phyloP scores from a whole-genome alignment of 2,113 vertebrate species.

The Melospiza melodia region DNA sequence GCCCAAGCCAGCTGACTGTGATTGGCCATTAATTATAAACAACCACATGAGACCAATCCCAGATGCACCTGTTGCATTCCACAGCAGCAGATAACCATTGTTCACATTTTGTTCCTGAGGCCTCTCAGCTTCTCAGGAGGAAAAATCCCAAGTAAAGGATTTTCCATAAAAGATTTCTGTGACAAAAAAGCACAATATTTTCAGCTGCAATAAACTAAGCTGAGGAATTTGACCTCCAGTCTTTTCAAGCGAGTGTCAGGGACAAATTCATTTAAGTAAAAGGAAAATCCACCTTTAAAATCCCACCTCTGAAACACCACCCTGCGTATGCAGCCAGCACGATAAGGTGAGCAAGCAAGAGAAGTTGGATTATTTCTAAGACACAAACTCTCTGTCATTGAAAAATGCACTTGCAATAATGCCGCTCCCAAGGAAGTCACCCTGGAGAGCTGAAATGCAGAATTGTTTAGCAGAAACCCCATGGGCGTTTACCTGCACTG shows the following conservation, averaged over 20 bases:
- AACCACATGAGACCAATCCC: no score
- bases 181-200: not conserved
- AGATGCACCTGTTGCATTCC: no score
- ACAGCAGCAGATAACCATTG: no score
- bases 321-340: rapidly evolving
- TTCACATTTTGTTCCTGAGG: no score
- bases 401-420: not conserved
- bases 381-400: not conserved
- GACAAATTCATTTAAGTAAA: not conserved
- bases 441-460: rapidly evolving
- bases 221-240: no score
- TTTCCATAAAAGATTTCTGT: no score
- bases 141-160: no score
- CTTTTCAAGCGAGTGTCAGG: not conserved
- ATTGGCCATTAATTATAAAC: no score
- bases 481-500: not conserved
- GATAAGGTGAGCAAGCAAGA: not conserved
- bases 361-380: not conserved
- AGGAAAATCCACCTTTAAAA: not conserved
- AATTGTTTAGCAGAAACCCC: not conserved
- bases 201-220: no score
- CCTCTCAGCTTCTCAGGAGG: no score
- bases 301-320: rapidly evolving
- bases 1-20: no score
- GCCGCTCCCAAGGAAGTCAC: not conserved